Evolutionary conservation across 2,888 invertebrate genomes (phyloP), one percentile per base, ranked within the genome.

Genomic region (Congeria kusceri): DNA sequence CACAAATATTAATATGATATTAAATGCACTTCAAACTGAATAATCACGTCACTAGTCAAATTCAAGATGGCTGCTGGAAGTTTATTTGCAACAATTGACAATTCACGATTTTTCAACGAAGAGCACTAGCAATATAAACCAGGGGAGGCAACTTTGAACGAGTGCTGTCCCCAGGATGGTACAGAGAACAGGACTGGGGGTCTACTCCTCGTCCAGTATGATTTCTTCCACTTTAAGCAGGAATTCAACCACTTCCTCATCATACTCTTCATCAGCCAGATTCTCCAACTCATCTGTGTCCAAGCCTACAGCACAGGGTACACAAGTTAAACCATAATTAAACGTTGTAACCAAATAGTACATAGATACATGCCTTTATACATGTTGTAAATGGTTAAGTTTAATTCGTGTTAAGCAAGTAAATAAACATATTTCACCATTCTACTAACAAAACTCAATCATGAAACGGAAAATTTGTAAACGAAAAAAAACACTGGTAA

Each of bases 221-320:
- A 96, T 95, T 95, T 98, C 98, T 95, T 98, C 98, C 70, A 93
- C 92, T 95, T 98, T 98, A 93, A 98, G 96, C 95, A 99, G 97
- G 96, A 98, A 98, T 96, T 99, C 98, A 92, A 99, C 96, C 92
- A 96, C 95, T 95, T 99, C 98, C 93, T 98, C 98, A 93, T 98
- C 98, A 91, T 97, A 96, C 93, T 98, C 97, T 90, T 95, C 95
- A 66, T 95, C 95, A 92, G 98, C 49, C 46, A 85, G 97, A 67
- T 96, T 96, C 93, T 97, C 97, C 72, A 84, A 97, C 67, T 96
- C 96, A 93, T 97, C 97, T n/a, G 98, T 98, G 93, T 98, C 98
- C 89, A 97, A 95, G 93, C 97, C 98, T 98, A 81, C 9, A 81
- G 53, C 1, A 39, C 39, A 44, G 23, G 46, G 2, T 0, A n/a